Evolutionary conservation across 2,113 vertebrate species (phyloP).

Genomic region (Columba janthina): DNA sequence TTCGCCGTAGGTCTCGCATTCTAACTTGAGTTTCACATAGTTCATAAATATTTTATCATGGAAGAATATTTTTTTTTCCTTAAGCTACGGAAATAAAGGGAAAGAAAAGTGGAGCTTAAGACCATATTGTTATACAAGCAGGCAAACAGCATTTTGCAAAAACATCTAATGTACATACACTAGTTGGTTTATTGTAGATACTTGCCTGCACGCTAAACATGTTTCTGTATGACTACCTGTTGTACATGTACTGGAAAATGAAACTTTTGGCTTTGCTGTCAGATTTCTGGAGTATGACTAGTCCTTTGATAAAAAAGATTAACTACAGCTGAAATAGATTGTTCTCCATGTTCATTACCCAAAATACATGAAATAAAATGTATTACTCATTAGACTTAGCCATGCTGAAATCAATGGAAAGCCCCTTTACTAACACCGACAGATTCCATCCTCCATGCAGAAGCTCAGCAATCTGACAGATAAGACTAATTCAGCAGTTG

Average conservation of each 20-base stretch:
- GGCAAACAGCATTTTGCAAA: neutral
- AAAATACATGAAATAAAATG: neutral
- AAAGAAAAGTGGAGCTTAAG: neutral
- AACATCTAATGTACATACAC: neutral
- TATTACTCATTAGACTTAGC: neutral
- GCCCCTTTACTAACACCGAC: neutral
- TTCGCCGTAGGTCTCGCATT: neutral
- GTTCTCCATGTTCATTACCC: neutral
- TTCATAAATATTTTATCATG: neutral
- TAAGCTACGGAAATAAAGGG: neutral
- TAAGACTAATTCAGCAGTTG: neutral
- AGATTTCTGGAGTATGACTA: neutral
- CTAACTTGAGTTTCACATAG: neutral
- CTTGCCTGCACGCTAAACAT: neutral
- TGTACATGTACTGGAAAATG: neutral
- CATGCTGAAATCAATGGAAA: neutral
- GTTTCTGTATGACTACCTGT: neutral
- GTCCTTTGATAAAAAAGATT: neutral
- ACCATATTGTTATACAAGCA: neutral
- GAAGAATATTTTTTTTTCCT: neutral
- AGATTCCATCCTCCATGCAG: fast-evolving
- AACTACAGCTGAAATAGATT: neutral
- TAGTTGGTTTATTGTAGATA: neutral
- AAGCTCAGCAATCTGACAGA: neutral
- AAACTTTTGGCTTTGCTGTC: neutral